Evolutionary conservation across 2,888 invertebrate genomes (phyloP).

Genomic region (Capitulum mitella): DNA sequence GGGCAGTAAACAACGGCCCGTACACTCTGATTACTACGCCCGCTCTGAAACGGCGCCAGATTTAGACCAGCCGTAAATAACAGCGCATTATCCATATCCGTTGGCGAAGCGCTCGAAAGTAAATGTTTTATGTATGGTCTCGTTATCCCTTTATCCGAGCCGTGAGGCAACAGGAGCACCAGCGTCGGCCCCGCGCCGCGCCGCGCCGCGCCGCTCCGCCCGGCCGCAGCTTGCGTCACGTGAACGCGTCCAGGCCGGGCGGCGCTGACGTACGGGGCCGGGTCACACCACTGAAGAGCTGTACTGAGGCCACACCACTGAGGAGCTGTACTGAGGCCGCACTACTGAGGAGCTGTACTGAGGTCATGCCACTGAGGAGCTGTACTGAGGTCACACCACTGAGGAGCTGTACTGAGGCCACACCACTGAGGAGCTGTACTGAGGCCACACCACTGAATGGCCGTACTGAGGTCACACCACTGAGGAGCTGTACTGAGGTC

Average conservation of each 20-base stretch:
- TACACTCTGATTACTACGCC: background rate
- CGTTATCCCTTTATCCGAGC: background rate
- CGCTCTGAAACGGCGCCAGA: background rate
- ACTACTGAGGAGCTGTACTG: too few species aligned
- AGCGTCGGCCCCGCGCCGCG: background rate
- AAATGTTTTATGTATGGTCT: constrained; percentile 20
- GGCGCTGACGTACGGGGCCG: background rate
- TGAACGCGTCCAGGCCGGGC: background rate
- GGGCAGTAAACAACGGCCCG: too few species aligned
- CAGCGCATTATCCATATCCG: background rate
- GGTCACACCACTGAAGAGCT: constrained; percentile 6
- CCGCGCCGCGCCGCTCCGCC: background rate
- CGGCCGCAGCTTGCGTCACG: background rate
- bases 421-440: too few species aligned
- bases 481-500: too few species aligned
- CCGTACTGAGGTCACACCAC: too few species aligned
- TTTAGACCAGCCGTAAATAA: background rate
- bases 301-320: too few species aligned
- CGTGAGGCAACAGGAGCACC: background rate
- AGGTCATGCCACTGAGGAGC: too few species aligned
- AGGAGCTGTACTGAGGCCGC: too few species aligned
- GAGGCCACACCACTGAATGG: too few species aligned
- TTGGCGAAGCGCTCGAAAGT: background rate
- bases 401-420: too few species aligned
- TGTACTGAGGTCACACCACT: too few species aligned